phyloP scores from a whole-genome alignment of 2,888 invertebrate genomes.

The Leptarthrus brevirostris region DNA sequence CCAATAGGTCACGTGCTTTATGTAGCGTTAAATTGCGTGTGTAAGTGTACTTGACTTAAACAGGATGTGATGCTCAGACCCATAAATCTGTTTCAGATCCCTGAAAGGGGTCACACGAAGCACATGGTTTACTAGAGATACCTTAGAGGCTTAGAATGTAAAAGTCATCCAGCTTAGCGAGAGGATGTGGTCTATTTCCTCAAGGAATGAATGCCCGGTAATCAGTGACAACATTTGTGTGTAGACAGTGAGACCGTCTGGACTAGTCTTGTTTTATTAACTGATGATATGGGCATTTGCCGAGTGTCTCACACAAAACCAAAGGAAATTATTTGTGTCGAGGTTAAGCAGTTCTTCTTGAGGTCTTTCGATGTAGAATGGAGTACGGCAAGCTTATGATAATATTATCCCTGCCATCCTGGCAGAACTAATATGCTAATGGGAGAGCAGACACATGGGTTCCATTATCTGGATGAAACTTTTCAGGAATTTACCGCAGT shows the following conservation, averaged over 20 bases:
- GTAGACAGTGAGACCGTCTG: too few species aligned
- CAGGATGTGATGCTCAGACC: constrained; percentile 33
- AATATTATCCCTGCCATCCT: constrained; percentile 14
- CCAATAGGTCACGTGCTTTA: constrained; percentile 46
- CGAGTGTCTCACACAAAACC: too few species aligned
- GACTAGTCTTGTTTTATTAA: constrained; percentile 15
- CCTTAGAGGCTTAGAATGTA: too few species aligned
- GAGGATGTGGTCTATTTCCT: too few species aligned
- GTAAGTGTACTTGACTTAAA: constrained; percentile 44
- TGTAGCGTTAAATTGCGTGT: constrained; percentile 47
- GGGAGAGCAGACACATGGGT: constrained; percentile 33
- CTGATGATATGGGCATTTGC: too few species aligned
- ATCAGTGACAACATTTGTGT: too few species aligned
- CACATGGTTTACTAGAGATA: not conserved
- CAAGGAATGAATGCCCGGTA: too few species aligned
- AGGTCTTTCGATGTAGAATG: too few species aligned
- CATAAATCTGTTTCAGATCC: constrained; percentile 33
- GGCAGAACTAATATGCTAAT: constrained; percentile 34
- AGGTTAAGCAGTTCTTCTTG: too few species aligned
- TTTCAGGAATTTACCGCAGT: constrained; percentile 1
- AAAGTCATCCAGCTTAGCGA: too few species aligned
- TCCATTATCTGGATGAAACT: constrained; percentile 41
- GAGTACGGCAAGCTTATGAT: constrained; percentile 7
- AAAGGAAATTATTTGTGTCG: constrained; percentile 4
- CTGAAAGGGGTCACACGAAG: constrained; percentile 31